A percentile compares a stretch with the other conserved stretches of the same genome.
phyloP scores from a whole-genome alignment of 1,140 invertebrate genomes.

The Lepidostoma basale region DNA sequence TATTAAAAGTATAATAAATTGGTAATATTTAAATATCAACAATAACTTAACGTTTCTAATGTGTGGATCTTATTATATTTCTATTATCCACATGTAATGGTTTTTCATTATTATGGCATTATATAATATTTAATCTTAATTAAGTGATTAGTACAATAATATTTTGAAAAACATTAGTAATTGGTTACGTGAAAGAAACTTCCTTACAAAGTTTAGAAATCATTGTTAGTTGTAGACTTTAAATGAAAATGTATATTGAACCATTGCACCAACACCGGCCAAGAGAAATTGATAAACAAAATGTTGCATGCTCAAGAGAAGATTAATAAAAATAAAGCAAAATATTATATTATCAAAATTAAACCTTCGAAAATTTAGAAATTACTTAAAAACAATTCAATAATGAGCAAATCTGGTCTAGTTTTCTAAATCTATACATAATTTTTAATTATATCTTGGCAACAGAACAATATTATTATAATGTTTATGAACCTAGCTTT shows the following conservation, averaged over 20 bases:
- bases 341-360: not conserved
- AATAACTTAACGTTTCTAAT: too few species aligned
- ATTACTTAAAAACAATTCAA: not conserved
- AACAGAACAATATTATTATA: too few species aligned
- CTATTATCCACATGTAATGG: too few species aligned
- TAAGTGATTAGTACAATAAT: not conserved
- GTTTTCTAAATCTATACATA: not conserved
- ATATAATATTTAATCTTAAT: not conserved
- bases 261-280: slow-evolving; percentile 40
- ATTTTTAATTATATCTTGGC: not conserved
- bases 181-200: too few species aligned
- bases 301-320: slow-evolving; percentile 25
- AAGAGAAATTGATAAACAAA: slow-evolving; percentile 15
- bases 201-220: not conserved
- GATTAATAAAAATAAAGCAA: too few species aligned
- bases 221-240: slow-evolving; percentile 5
- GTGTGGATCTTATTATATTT: too few species aligned
- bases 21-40: too few species aligned
- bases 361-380: not conserved
- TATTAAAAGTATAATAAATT: too few species aligned
- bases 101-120: not conserved
- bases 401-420: slow-evolving; percentile 13
- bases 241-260: too few species aligned
- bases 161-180: not conserved
- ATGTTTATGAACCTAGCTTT: too few species aligned